Conservation (phyloP, 2,797 vertebrate species). For the Sternarchorhynchus goeldii region DNA sequence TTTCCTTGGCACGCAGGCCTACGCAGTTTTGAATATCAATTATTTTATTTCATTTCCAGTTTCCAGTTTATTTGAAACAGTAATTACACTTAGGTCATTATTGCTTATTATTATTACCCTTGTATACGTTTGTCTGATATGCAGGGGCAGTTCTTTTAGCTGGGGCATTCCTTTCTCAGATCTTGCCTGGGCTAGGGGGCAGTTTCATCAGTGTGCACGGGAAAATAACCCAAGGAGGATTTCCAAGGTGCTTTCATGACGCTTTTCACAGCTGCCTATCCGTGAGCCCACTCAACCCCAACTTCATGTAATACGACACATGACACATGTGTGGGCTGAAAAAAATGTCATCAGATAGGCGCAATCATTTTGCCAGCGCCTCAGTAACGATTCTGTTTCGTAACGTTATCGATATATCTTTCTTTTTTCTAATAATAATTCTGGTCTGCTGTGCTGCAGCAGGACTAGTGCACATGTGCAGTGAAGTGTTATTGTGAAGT, state of each 20-base stretch:
- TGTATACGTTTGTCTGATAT: neutral
- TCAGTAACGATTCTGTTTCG: neutral
- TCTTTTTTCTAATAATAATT: constrained; percentile 17
- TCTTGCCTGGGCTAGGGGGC: neutral
- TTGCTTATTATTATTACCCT: neutral
- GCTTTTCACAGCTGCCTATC: constrained; percentile 17
- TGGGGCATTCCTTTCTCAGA: constrained; percentile 33
- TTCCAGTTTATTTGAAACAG: neutral
- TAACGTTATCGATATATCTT: neutral
- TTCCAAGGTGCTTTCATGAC: constrained; percentile 33
- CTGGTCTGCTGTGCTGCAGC: constrained; percentile 29
- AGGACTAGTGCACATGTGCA: constrained; percentile 47
- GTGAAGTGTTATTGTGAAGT: constrained; percentile 55
- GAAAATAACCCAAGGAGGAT: neutral
- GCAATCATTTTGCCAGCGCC: neutral
- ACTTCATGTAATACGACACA: neutral
- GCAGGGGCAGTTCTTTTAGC: neutral
- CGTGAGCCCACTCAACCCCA: neutral
- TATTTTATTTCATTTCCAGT: neutral
- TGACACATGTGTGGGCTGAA: neutral
- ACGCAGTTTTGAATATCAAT: neutral
- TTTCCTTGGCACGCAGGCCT: neutral
- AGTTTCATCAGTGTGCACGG: neutral
- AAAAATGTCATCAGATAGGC: neutral
- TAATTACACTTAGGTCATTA: neutral